These are phyloP conservation scores for Hylaea fasciaria DNA, from an alignment of 2,888 invertebrate genomes.

Conservation along the genomic window DNA sequence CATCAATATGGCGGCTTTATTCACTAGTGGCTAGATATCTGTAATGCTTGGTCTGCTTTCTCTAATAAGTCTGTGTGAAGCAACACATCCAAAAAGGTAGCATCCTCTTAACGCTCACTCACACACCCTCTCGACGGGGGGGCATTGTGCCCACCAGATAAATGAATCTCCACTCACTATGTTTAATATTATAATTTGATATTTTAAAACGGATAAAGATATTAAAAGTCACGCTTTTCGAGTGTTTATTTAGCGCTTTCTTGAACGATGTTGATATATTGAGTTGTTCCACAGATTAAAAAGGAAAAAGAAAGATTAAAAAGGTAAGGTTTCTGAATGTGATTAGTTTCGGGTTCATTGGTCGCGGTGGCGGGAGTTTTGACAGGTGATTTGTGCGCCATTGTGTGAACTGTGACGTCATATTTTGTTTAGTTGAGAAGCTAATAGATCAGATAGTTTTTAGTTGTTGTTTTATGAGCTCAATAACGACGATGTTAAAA, in stretches of 20 bases:
- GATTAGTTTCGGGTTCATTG: constrained; percentile 43
- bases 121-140: constrained; percentile 61
- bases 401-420: constrained; percentile 40
- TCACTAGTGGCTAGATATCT: constrained; percentile 12
- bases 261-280: constrained; percentile 70
- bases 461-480: too few species aligned
- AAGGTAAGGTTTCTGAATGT: constrained; percentile 41
- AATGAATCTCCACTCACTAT: constrained; percentile 75
- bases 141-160: constrained; percentile 74
- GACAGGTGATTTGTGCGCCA: constrained; percentile 45
- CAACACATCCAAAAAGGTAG: constrained; percentile 31
- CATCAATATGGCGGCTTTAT: background rate
- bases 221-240: constrained; percentile 80
- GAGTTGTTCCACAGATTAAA: constrained; percentile 51
- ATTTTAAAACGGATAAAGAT: constrained; percentile 83
- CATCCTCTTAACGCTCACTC: constrained; percentile 22
- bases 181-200: constrained; percentile 85
- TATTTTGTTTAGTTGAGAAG: constrained; percentile 5
- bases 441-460: constrained; percentile 22
- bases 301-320: constrained; percentile 34
- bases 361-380: constrained; percentile 41
- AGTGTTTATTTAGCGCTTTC: constrained; percentile 81
- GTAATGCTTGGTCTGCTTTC: too few species aligned
- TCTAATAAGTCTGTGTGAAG: too few species aligned
- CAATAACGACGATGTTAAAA: too few species aligned